A percentile compares a stretch with the other conserved stretches of the same genome.
These are phyloP conservation scores for Mastomys coucha DNA, from an alignment of 2,113 vertebrate species.

Conservation along the genomic window DNA sequence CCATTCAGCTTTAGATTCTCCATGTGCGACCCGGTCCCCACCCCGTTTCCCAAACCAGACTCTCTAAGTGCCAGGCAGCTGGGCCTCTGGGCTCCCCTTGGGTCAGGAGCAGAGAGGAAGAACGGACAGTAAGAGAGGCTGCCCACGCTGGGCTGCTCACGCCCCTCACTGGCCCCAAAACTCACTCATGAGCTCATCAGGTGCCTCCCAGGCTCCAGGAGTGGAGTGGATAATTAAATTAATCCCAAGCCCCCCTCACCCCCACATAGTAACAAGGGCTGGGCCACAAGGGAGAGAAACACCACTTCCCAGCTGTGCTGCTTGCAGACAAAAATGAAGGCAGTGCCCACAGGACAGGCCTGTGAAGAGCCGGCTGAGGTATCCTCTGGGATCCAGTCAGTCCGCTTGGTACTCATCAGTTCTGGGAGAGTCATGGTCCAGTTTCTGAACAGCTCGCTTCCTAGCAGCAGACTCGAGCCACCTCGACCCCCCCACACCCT, in stretches of 20 bases:
- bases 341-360: background rate
- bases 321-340: background rate
- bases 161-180: background rate
- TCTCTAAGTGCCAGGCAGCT: background rate
- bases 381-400: background rate
- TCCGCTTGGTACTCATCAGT: fast-evolving
- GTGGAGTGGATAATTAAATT: slow-evolving; percentile 61
- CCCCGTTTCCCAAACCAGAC: background rate
- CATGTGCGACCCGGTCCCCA: fast-evolving
- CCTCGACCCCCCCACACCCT: no score
- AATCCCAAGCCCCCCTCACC: slow-evolving; percentile 36
- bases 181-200: background rate
- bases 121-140: no score
- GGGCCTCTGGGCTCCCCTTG: background rate
- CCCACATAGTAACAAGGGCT: background rate
- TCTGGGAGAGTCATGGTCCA: background rate
- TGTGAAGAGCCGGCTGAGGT: background rate
- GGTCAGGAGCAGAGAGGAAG: background rate
- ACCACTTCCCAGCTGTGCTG: background rate
- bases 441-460: background rate
- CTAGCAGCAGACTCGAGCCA: background rate
- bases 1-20: background rate
- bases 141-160: fast-evolving
- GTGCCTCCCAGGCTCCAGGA: slow-evolving; percentile 37
- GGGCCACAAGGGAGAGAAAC: background rate